A percentile compares a stretch with the other conserved stretches of the same genome.
Conservation (phyloP, 2,797 vertebrate genomes). For the Steatocranus sp. region DNA sequence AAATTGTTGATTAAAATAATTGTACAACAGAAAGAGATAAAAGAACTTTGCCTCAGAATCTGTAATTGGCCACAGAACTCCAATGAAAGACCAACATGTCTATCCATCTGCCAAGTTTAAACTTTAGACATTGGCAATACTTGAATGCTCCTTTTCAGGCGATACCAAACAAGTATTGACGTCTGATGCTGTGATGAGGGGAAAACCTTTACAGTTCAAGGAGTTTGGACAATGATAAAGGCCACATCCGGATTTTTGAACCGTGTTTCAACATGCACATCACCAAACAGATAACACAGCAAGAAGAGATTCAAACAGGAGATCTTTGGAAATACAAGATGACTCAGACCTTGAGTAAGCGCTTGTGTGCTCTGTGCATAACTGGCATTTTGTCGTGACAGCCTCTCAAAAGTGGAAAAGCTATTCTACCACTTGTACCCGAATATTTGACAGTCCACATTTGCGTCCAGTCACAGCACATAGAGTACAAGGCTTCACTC, state of each 20-base stretch:
- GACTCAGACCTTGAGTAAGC: neutral
- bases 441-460: neutral
- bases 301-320: neutral
- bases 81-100: neutral
- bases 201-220: neutral
- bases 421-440: neutral
- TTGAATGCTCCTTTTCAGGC: neutral
- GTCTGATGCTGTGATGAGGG: neutral
- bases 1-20: neutral
- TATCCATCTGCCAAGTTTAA: neutral
- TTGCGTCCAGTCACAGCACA: neutral
- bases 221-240: neutral
- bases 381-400: neutral
- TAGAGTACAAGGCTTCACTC: neutral
- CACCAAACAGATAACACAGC: neutral
- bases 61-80: neutral
- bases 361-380: neutral
- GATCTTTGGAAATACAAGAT: neutral
- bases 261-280: neutral
- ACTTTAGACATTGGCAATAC: neutral
- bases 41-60: neutral
- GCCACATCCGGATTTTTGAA: neutral
- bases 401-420: neutral
- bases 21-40: neutral
- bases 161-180: neutral